These are phyloP conservation scores for Turdus rufiventris DNA, from an alignment of 2,113 vertebrate genomes.

Conservation along the genomic window DNA sequence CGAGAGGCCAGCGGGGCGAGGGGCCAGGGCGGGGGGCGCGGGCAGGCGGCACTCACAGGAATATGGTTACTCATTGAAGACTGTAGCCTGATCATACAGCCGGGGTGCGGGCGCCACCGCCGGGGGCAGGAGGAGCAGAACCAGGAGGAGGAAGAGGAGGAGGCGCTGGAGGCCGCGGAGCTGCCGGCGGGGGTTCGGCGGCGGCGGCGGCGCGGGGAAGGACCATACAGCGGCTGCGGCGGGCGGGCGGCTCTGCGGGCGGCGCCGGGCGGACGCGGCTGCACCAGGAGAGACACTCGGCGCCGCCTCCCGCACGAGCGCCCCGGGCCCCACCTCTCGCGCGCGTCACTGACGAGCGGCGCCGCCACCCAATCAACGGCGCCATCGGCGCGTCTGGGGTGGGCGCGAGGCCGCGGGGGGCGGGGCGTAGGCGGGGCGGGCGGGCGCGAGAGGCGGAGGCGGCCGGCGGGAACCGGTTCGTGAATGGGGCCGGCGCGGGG, in stretches of 20 bases:
- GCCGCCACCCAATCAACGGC: neutral
- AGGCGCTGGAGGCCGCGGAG: constrained; percentile 46
- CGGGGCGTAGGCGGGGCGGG: no score
- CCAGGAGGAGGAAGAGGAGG: constrained; percentile 26
- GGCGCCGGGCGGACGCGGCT: neutral
- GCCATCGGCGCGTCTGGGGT: no score
- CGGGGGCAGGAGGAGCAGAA: constrained; percentile 53
- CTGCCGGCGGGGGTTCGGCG: constrained; percentile 21
- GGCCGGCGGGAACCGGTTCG: no score
- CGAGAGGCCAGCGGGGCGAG: neutral
- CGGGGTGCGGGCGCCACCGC: constrained; percentile 77
- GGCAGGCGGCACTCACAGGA: constrained; percentile 84
- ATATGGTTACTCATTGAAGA: constrained; percentile 99
- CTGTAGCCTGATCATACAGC: constrained; percentile 99
- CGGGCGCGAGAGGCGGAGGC: no score
- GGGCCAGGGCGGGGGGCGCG: neutral
- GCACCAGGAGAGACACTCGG: neutral
- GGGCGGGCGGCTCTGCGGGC: neutral
- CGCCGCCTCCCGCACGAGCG: neutral
- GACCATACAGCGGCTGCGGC: constrained; percentile 31
- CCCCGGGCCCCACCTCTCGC: neutral
- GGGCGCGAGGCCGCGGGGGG: no score
- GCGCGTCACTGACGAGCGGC: neutral
- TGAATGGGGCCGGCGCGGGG: neutral
- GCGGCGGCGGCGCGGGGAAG: neutral